A percentile compares a stretch with the other conserved stretches of the same genome.
Conservation (phyloP, 1,140 invertebrate genomes). For the Cotesia chilonis region DNA sequence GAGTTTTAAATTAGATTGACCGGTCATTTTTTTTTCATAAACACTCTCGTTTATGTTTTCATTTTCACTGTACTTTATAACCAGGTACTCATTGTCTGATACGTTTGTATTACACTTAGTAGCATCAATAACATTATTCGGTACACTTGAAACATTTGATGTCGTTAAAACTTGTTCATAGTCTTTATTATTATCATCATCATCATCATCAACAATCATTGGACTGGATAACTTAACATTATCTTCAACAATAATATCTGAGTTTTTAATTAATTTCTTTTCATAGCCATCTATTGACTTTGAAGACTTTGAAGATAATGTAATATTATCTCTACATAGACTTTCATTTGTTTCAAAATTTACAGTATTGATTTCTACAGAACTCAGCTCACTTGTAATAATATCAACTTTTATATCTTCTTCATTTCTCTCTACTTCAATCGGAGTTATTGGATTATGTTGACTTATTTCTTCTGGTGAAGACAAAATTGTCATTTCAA, state of each 20-base stretch:
- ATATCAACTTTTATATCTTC: background rate
- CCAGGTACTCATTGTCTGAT: background rate
- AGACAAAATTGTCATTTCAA: background rate
- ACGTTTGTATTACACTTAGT: background rate
- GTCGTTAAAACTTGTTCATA: background rate
- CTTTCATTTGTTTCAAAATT: conserved; percentile 1
- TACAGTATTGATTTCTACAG: background rate
- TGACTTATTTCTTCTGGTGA: background rate
- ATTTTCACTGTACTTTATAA: background rate
- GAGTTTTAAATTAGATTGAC: background rate
- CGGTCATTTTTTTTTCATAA: background rate
- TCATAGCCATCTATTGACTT: background rate
- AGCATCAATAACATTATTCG: background rate
- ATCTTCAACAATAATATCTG: background rate
- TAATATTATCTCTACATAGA: background rate
- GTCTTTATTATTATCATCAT: background rate
- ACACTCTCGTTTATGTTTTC: background rate
- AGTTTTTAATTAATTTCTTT: too few species aligned
- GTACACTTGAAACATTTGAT: background rate
- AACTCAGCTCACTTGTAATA: too few species aligned
- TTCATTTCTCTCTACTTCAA: background rate
- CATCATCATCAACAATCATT: background rate
- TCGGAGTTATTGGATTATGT: background rate
- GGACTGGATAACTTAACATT: background rate
- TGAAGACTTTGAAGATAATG: background rate